Evolutionary conservation across 2,888 invertebrate genomes (phyloP).

Genomic region (Apodemia zela): DNA sequence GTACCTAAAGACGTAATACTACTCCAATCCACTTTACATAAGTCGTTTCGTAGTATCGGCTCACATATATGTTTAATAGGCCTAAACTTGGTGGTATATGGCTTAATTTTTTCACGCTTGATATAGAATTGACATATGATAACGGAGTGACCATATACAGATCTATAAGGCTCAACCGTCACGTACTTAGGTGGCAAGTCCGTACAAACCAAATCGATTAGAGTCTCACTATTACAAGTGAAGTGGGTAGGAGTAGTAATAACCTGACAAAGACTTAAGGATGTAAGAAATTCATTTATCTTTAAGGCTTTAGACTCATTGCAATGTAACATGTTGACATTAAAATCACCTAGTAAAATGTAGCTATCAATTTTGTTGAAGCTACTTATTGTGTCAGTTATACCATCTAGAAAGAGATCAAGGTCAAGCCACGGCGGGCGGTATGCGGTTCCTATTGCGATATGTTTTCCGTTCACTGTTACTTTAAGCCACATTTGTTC

Average conservation of each 20-base stretch:
- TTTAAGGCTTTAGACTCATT: background rate
- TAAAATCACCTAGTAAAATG: conserved; percentile 11
- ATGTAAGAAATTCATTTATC: conserved; percentile 8
- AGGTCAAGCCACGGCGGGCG: conserved; percentile 12
- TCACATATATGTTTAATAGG: background rate
- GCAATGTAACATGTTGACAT: conserved; percentile 13
- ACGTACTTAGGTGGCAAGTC: background rate
- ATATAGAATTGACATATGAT: background rate
- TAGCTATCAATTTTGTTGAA: background rate
- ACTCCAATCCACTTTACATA: no score
- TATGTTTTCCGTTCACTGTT: background rate
- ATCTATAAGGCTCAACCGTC: background rate
- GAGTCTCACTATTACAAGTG: conserved; percentile 19
- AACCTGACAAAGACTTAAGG: background rate
- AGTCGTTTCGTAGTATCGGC: background rate
- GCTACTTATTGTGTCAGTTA: background rate
- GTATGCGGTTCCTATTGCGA: conserved; percentile 17
- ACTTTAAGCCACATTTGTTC: conserved; percentile 20
- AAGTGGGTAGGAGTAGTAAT: conserved; percentile 24
- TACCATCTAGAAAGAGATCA: conserved; percentile 2
- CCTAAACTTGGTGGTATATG: background rate
- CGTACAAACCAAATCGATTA: conserved; percentile 24
- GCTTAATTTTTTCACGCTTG: background rate
- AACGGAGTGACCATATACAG: background rate
- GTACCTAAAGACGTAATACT: no score